These are phyloP conservation scores for Falco columbarius DNA, from an alignment of 2,797 vertebrate genomes.

Conservation along the genomic window DNA sequence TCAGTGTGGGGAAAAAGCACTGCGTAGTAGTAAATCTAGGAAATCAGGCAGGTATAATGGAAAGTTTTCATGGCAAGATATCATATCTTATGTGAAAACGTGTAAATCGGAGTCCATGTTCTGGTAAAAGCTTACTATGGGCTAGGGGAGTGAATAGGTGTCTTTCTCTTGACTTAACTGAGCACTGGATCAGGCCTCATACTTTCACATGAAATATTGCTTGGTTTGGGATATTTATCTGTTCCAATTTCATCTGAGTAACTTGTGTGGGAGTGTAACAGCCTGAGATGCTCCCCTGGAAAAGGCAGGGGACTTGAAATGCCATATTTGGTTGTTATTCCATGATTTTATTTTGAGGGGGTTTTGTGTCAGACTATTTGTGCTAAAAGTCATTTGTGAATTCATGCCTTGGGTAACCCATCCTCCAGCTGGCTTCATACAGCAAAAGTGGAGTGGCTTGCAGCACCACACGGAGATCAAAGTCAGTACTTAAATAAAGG, in stretches of 20 bases:
- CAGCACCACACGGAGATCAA: neutral
- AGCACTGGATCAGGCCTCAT: neutral
- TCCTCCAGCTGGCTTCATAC: neutral
- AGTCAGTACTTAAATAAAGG: neutral
- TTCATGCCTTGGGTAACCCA: neutral
- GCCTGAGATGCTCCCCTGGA: conserved; percentile 22
- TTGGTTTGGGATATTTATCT: neutral
- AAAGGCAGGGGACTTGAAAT: conserved; percentile 33
- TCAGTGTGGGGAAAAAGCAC: neutral
- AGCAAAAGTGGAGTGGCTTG: neutral
- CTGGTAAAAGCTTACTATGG: neutral
- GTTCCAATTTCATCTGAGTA: conserved; percentile 3
- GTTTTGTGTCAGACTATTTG: neutral
- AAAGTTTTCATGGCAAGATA: neutral
- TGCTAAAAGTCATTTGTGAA: neutral
- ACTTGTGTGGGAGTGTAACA: neutral
- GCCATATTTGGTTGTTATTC: neutral
- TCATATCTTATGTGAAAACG: neutral
- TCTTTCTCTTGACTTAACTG: neutral
- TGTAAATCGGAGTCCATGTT: neutral
- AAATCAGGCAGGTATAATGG: neutral
- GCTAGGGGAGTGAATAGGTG: neutral
- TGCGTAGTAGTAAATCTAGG: neutral
- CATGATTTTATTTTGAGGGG: neutral
- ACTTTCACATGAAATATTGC: neutral